These are phyloP conservation scores for Drosophila conformis DNA, from an alignment of 2,888 invertebrate species.

Conservation along the genomic window DNA sequence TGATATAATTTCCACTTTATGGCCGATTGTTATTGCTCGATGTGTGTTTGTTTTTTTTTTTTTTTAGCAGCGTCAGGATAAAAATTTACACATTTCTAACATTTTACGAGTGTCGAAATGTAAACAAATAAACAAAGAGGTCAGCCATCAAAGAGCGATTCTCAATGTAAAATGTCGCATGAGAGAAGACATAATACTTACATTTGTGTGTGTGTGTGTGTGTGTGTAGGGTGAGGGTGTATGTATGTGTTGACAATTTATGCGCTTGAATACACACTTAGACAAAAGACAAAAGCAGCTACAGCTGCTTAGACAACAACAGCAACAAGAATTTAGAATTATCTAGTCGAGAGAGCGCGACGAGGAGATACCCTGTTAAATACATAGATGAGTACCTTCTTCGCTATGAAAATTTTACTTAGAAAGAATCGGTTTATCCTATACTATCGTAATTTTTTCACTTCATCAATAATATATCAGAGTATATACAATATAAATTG, in stretches of 20 bases:
- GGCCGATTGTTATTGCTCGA: constrained; percentile 57
- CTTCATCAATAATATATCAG: not conserved
- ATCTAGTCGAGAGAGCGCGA: not conserved
- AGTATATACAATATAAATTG: not conserved
- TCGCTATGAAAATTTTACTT: not conserved
- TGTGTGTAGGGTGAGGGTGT: not conserved
- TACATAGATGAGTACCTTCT: not conserved
- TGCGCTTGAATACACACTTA: constrained; percentile 56
- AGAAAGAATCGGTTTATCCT: not conserved
- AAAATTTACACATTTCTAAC: constrained; percentile 76
- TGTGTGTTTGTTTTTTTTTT: constrained; percentile 21
- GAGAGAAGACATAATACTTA: constrained; percentile 26
- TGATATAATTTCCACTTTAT: constrained; percentile 75
- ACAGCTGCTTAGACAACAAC: constrained; percentile 10
- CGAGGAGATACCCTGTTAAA: not conserved
- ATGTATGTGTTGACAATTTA: constrained; percentile 63
- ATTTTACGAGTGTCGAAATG: constrained; percentile 68
- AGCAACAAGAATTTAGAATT: constrained; percentile 14
- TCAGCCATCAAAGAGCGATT: constrained; percentile 75
- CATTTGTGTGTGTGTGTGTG: not conserved
- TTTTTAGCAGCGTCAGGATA: constrained; percentile 34
- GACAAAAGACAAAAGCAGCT: constrained; percentile 59
- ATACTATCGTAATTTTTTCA: not conserved
- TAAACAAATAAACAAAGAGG: constrained; percentile 76
- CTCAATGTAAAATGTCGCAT: constrained; percentile 67